Base-by-base conservation (phyloP, 2,888 invertebrate species). In the Pristionchus maxplancki region DNA sequence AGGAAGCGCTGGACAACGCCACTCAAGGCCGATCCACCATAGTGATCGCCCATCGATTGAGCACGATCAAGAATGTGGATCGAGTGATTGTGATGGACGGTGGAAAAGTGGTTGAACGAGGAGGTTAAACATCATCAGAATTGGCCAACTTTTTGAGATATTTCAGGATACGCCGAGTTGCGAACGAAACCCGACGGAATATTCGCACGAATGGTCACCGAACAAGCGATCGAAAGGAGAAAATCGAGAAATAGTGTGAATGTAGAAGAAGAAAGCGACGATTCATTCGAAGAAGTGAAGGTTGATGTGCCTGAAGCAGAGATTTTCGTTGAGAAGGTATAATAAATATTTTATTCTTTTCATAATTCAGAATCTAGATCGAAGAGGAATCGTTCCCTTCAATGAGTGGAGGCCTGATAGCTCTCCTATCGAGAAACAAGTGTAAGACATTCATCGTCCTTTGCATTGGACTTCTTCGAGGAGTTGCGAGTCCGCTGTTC, bases 181-280 rank as follows among this genome's bases (percentile, higher is more conserved):
- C 28, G 62, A 6, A 44, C 62, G 40, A 64, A 40, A 31, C 44
- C 40, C 2, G 37, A 64, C 11, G 85, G 85, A 13, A 28, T 85
- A 20, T 85, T 85, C 20, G 85, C 85, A 28, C 31, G 48, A 28
- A 84, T 84, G 84, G 40, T 84, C n/a, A 31, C 48, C 6, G 44
- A 58, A 37, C 84, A 84, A 40, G 37, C 34, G 24, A 44, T 84
- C 3, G 71, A 74, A 31, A 13, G 71, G 24, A 74, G 71, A 24
- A 74, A 74, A 40, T 74, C 71, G 40, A 74, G 71, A 74, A 40
- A 74, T 20, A n/a, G n/a, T n/a, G n/a, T n/a, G n/a, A n/a, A n/a
- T n/a, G n/a, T n/a, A n/a, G n/a, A n/a, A n/a, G n/a, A 28, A 20
- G 78, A 34, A 44, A 78, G 78, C 34, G 78, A 78, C 34, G 78